These are phyloP conservation scores for Drosophila hawaiiensis DNA, from an alignment of 2,888 invertebrate species.

Conservation along the genomic window DNA sequence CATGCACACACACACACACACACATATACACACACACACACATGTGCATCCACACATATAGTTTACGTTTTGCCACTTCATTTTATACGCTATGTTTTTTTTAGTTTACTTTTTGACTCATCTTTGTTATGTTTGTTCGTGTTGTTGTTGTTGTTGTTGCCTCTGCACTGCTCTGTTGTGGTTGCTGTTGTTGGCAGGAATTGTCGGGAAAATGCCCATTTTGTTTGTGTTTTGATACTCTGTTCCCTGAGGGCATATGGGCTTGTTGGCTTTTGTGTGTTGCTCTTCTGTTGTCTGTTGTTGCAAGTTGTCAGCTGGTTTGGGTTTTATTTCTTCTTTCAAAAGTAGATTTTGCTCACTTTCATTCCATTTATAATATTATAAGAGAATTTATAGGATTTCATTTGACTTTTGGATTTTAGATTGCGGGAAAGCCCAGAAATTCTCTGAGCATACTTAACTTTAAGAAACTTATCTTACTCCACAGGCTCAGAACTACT, in stretches of 20 bases:
- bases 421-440: neutral
- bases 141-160: constrained; percentile 22
- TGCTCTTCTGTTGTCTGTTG: neutral
- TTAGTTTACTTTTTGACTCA: constrained; percentile 62
- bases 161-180: constrained; percentile 12
- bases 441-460: neutral
- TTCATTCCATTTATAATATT: neutral
- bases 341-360: neutral
- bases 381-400: neutral
- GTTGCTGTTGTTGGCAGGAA: constrained; percentile 36
- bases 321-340: neutral
- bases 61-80: constrained; percentile 80
- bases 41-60: constrained; percentile 52
- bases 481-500: neutral
- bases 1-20: neutral
- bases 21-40: constrained; percentile 7
- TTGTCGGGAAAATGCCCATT: constrained; percentile 65
- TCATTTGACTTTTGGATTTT: neutral
- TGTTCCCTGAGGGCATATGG: constrained; percentile 14
- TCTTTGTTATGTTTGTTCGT: constrained; percentile 33
- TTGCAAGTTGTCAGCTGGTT: neutral
- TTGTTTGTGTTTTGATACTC: constrained; percentile 33
- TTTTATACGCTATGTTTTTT: constrained; percentile 62
- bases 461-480: neutral
- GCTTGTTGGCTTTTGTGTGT: neutral